Conservation (phyloP, 2,113 vertebrate genomes). For the Calyptommatus sinebrachiatus region DNA sequence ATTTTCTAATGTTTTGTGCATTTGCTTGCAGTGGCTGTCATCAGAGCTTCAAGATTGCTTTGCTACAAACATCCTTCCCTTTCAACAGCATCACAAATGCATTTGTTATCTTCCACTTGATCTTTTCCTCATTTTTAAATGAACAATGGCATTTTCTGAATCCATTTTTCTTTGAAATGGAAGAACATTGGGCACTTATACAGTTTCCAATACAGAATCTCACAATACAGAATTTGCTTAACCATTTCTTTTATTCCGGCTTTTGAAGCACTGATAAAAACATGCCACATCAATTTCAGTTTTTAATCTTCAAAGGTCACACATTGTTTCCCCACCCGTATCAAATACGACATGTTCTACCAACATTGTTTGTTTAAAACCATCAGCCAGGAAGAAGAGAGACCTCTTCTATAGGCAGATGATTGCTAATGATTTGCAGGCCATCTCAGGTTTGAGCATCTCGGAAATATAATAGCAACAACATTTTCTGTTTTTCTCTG, state of each 20-base stretch:
- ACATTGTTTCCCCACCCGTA: neutral
- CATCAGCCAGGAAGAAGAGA: neutral
- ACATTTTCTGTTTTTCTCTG: fast-evolving
- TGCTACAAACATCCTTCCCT: too few species aligned
- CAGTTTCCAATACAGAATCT: neutral
- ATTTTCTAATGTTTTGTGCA: too few species aligned
- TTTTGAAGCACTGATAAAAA: neutral
- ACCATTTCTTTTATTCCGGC: too few species aligned
- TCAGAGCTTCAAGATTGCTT: too few species aligned
- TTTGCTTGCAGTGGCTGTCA: too few species aligned
- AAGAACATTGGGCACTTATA: neutral
- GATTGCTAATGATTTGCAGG: neutral
- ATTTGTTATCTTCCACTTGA: neutral
- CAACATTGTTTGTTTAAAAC: neutral
- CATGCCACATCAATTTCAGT: neutral
- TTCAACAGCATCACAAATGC: neutral
- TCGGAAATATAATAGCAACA: neutral
- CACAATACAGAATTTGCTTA: neutral
- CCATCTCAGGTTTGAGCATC: neutral
- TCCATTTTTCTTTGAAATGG: neutral
- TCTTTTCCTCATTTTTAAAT: neutral
- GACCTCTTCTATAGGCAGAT: neutral
- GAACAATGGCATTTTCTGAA: neutral
- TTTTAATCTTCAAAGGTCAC: neutral
- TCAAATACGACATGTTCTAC: neutral